Evolutionary conservation across 2,888 invertebrate genomes (phyloP), one percentile per base, ranked within the genome.

Genomic region (Desoria tigrina): DNA sequence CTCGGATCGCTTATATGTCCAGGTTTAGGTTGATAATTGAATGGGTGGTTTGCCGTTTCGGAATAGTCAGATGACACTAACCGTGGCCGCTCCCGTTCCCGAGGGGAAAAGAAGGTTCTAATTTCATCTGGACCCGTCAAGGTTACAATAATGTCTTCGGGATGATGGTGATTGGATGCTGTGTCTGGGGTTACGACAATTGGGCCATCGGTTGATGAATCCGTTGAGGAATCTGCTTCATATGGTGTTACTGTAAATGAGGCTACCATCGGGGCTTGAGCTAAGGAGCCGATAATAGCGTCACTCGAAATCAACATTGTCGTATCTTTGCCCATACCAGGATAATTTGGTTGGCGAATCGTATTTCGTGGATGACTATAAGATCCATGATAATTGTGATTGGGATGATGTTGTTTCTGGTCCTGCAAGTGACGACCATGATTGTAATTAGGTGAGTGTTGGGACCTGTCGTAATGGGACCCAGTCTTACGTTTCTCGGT

Each of bases 401-500:
- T 65, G n/a, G 54, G 53, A 50, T 72, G 66, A 42, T 68, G 62
- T 32, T 63, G 32, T 26, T 63, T 39, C 7, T 63, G 65, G 2
- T 39, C 57, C 14, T 59, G 62, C n/a, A n/a, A n/a, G 21, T 58
- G 18, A 23, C 6, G n/a, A 0, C 42, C n/a, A 4, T 16, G 27
- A 18, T 55, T 26, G 54, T 37, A 18, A 42, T 62, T 39, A 16
- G 63, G 45, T 45, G 58, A 62, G 39, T 58, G 56, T 16, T 55
- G 65, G 23, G 65, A 57, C 49, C 68, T 71, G 58, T 60, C 61
- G 42, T 68, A 65, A 57, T 68, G 28, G 49, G 51, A 58, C 27
- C 58, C 56, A 24, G 68, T 72, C 14, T 59, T 57, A 60, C 73
- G 72, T 27, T 71, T 71, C 51, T 76, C 74, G 4, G 67, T 26